Conservation (phyloP, 2,113 vertebrate genomes). For the Lepus timidus region DNA sequence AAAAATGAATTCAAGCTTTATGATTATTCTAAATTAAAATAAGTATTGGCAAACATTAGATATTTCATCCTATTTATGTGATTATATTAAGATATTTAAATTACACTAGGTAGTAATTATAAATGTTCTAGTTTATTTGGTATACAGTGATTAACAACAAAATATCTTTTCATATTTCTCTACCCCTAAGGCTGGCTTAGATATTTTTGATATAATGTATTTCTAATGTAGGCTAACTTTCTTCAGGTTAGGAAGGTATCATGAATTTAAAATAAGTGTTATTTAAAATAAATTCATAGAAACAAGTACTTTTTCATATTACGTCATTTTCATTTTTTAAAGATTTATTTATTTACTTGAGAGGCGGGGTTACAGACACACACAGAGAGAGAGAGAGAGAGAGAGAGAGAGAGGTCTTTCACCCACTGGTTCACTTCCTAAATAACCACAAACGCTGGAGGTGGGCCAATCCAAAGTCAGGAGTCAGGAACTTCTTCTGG, state of each 20-base stretch:
- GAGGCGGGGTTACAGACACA: too few relatives aligned
- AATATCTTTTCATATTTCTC: neutral
- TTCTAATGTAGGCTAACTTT: neutral
- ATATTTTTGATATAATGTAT: neutral
- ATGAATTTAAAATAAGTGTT: neutral
- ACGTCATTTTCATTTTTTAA: neutral
- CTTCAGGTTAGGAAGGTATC: neutral
- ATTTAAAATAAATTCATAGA: neutral
- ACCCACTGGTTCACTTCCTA: too few relatives aligned
- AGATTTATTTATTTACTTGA: too few relatives aligned
- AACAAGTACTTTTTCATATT: neutral
- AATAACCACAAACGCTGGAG: too few relatives aligned
- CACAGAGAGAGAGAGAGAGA: too few relatives aligned
- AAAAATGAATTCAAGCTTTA: neutral
- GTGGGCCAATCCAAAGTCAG: too few relatives aligned
- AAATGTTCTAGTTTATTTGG: neutral
- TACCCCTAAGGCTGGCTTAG: neutral
- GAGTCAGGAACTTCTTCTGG: too few relatives aligned
- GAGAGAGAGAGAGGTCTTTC: too few relatives aligned
- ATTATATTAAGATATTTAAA: neutral
- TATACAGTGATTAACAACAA: neutral
- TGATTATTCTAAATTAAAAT: slow-evolving; percentile 33
- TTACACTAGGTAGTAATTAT: neutral
- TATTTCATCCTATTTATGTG: neutral
- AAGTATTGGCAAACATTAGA: neutral